These are phyloP conservation scores for Dendrolimus kikuchii DNA, from an alignment of 1,140 invertebrate genomes.

Conservation along the genomic window DNA sequence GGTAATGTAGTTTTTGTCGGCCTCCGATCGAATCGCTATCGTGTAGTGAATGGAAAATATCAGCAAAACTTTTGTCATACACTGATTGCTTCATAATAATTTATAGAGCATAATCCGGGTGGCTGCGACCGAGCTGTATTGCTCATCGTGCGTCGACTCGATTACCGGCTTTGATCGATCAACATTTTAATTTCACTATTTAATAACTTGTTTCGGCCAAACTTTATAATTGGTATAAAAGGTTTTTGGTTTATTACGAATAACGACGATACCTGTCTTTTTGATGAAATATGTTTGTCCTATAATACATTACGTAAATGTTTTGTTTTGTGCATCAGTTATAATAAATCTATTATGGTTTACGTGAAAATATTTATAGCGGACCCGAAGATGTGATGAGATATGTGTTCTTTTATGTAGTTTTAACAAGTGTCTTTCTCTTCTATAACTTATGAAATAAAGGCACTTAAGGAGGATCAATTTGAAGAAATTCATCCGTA, in stretches of 20 bases:
- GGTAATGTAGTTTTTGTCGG: background rate
- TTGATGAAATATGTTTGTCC: background rate
- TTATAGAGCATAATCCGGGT: conserved; percentile 62
- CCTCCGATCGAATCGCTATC: conserved; percentile 22
- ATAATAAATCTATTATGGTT: no score
- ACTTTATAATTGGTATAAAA: conserved; percentile 31
- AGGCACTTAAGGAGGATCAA: no score
- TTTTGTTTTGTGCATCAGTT: no score
- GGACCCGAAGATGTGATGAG: no score
- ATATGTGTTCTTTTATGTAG: no score
- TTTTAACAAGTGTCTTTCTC: no score
- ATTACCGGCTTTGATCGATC: conserved; percentile 16
- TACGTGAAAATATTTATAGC: no score
- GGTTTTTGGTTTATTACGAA: conserved; percentile 12
- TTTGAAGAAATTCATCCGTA: no score
- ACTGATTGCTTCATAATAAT: conserved; percentile 69
- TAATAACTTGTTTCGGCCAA: conserved; percentile 24
- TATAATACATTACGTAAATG: no score
- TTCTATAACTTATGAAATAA: no score
- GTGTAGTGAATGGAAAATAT: conserved; percentile 14
- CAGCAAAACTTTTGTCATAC: conserved; percentile 55
- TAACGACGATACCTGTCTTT: background rate
- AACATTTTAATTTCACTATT: conserved; percentile 2
- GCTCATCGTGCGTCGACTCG: conserved; percentile 42
- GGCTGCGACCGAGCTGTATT: conserved; percentile 55